phyloP scores from a whole-genome alignment of 1,140 invertebrate genomes.

The Pemphigus obesinymphae region DNA sequence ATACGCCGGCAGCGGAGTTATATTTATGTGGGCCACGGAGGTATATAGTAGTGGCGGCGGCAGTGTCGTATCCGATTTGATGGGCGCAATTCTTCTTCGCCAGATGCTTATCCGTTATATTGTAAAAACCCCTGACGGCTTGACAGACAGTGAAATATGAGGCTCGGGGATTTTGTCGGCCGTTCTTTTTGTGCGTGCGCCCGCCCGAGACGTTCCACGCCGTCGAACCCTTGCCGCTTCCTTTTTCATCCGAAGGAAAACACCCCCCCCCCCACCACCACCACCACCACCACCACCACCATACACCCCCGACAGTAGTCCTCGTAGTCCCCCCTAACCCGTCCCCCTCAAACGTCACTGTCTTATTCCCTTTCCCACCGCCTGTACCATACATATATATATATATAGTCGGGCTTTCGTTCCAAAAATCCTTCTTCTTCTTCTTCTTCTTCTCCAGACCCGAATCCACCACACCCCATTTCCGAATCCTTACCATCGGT shows the following conservation, averaged over 20 bases:
- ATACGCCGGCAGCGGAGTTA: too few relatives aligned
- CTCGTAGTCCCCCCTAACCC: background rate
- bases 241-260: conserved; percentile 32
- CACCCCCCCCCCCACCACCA: background rate
- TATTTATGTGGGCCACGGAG: background rate
- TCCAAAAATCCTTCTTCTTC: conserved; percentile 41
- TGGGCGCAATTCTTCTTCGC: conserved; percentile 39
- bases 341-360: background rate
- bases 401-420: conserved; percentile 16
- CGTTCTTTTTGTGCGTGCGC: conserved; percentile 31
- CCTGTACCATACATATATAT: too few relatives aligned
- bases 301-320: background rate
- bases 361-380: background rate
- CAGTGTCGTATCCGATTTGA: conserved; percentile 15
- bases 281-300: background rate
- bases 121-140: conserved; percentile 41
- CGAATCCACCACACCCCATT: background rate
- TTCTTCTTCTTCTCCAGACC: conserved; percentile 10
- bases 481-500: conserved; percentile 1
- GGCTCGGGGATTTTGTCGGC: conserved; percentile 25
- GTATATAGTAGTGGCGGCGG: background rate
- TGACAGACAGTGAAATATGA: conserved; percentile 42
- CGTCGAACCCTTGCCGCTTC: conserved; percentile 27
- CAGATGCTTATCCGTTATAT: conserved; percentile 40
- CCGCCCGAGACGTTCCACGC: conserved; percentile 27